Conservation (phyloP, 2,113 vertebrate species). For the Cavia aperea region DNA sequence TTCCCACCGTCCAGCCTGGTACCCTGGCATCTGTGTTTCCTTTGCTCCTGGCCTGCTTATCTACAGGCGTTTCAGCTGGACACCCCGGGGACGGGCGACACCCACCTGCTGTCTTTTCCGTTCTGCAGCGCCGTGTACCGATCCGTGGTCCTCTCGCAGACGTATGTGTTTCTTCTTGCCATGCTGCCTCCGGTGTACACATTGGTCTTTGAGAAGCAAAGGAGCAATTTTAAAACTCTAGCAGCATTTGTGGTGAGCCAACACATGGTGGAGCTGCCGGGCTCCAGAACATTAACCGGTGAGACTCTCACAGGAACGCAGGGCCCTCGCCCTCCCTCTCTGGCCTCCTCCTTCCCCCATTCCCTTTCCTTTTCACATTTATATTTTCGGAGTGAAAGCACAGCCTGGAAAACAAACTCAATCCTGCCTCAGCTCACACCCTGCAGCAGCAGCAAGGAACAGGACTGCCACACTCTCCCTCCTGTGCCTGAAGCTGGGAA, state of each 20-base stretch:
- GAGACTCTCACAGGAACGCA: neutral
- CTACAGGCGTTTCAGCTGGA: neutral
- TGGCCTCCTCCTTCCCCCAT: neutral
- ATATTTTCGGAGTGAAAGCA: neutral
- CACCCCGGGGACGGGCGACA: neutral
- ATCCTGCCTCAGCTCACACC: neutral
- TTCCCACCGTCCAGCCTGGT: neutral
- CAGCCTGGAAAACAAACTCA: neutral
- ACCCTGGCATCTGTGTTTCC: neutral
- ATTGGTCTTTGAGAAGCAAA: slow-evolving; percentile 79
- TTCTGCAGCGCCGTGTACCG: slow-evolving; percentile 91
- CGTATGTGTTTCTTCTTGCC: slow-evolving; percentile 96
- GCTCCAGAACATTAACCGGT: neutral
- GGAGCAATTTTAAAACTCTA: slow-evolving; percentile 18
- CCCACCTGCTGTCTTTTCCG: slow-evolving; percentile 96
- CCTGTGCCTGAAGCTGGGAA: no score
- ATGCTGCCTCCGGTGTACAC: slow-evolving; percentile 86
- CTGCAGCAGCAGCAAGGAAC: neutral
- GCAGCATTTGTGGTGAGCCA: slow-evolving; percentile 6
- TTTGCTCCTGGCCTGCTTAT: neutral
- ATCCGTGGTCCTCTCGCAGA: slow-evolving; percentile 93
- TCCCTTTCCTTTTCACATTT: neutral
- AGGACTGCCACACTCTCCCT: neutral
- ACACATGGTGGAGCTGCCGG: neutral
- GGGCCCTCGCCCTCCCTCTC: no score